Conservation (phyloP, 2,888 invertebrate species). For the Hypomecis atomaria region DNA sequence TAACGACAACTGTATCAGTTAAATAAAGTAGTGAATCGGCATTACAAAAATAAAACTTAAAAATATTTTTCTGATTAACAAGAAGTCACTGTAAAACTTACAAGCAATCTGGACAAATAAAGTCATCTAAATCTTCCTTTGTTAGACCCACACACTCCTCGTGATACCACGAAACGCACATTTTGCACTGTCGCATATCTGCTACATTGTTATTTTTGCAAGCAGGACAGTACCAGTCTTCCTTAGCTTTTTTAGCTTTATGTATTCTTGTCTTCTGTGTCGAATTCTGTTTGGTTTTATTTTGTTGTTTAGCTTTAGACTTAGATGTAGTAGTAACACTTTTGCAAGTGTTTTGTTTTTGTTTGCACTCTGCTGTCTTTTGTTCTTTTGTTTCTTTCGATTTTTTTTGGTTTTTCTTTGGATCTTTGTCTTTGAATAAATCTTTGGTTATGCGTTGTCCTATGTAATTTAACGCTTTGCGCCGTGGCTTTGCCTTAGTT, state of each 20-base stretch:
- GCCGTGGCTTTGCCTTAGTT: constrained; percentile 6
- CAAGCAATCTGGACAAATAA: background rate
- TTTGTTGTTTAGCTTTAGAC: background rate
- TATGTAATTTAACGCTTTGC: constrained; percentile 18
- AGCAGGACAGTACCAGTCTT: background rate
- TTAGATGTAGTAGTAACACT: too few relatives aligned
- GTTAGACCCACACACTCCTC: constrained; percentile 1
- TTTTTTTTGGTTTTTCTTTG: constrained; percentile 6
- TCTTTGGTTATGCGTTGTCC: constrained; percentile 21
- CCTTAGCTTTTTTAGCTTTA: background rate
- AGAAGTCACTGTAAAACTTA: too few relatives aligned
- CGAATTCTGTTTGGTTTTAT: background rate
- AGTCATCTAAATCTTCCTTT: background rate
- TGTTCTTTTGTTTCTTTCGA: background rate
- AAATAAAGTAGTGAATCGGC: too few relatives aligned
- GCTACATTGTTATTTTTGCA: background rate
- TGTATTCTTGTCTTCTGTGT: background rate
- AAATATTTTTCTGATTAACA: too few relatives aligned
- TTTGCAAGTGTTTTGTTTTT: background rate
- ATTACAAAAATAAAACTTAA: too few relatives aligned
- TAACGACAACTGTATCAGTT: too few relatives aligned
- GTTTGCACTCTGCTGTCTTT: background rate
- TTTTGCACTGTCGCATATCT: constrained; percentile 4
- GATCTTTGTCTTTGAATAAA: constrained; percentile 14
- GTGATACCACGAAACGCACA: background rate